Evolutionary conservation across 2,113 vertebrate genomes (phyloP).

Genomic region (Thryonomys swinderianus): DNA sequence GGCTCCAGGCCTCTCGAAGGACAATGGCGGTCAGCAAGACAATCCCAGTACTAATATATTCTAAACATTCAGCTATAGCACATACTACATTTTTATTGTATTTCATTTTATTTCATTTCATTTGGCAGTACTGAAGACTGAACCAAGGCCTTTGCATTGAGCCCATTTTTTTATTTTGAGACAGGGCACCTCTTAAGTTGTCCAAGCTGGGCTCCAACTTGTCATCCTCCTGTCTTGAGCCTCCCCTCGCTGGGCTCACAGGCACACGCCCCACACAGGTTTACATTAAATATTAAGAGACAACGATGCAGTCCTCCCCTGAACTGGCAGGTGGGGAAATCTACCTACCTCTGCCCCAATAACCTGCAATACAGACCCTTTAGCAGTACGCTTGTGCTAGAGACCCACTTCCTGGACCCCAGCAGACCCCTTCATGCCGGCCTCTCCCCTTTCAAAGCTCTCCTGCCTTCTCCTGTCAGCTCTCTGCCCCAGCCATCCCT

Average conservation of each 20-base stretch:
- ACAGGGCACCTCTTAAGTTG: not conserved
- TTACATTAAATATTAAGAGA: not conserved
- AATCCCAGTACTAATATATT: not conserved
- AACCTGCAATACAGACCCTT: not conserved
- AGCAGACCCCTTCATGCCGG: too few relatives aligned
- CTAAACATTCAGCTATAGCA: not conserved
- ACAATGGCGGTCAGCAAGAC: not conserved
- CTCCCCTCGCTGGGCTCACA: not conserved
- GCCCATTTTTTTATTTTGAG: not conserved
- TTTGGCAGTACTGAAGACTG: not conserved
- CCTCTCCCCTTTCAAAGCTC: not conserved
- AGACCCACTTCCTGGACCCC: not conserved
- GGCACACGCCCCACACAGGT: not conserved
- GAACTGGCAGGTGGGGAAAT: not conserved
- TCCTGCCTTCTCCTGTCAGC: not conserved
- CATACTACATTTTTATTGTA: not conserved
- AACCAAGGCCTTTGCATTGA: not conserved
- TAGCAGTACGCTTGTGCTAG: not conserved
- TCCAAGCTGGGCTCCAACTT: not conserved
- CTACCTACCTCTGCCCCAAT: not conserved
- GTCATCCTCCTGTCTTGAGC: not conserved
- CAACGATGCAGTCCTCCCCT: not conserved
- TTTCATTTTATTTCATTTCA: not conserved
- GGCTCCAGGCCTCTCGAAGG: not conserved
- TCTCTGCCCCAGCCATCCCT: not conserved